phyloP scores from a whole-genome alignment of 2,797 vertebrate species.

The Poeciliopsis turneri region DNA sequence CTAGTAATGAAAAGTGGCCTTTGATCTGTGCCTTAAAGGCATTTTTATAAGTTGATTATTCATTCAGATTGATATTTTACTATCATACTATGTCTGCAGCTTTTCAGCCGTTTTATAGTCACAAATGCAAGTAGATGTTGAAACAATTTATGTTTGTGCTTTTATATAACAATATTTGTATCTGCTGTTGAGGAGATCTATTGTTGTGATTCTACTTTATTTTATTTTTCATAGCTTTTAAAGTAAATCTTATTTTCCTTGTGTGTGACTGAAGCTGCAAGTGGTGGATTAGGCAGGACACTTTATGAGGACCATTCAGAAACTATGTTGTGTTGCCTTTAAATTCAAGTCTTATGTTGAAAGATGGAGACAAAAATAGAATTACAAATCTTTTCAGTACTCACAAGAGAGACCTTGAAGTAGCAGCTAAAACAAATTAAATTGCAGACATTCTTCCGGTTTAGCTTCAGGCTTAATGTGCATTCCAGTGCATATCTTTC shows the following conservation, averaged over 20 bases:
- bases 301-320: not conserved
- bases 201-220: not conserved
- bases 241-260: not conserved
- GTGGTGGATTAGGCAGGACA: not conserved
- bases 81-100: not conserved
- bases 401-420: not conserved
- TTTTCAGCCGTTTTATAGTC: not conserved
- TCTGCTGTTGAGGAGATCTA: not conserved
- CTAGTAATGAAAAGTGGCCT: slow-evolving; percentile 19
- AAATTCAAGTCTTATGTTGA: not conserved
- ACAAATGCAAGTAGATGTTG: not conserved
- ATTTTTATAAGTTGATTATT: slow-evolving; percentile 31
- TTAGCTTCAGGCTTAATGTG: not conserved
- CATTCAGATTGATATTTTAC: slow-evolving; percentile 20
- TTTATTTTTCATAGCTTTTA: not conserved
- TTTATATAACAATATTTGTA: not conserved
- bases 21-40: slow-evolving; percentile 30
- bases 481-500: not conserved
- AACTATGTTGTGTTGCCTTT: not conserved
- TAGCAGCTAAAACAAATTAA: not conserved
- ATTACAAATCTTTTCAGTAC: not conserved
- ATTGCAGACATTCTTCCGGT: not conserved
- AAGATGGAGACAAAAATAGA: not conserved
- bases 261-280: not conserved
- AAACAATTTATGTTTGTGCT: not conserved